Evolutionary conservation across 2,113 vertebrate species (phyloP), one percentile per base, ranked within the genome.

Genomic region (Gasterosteus nipponicus): DNA sequence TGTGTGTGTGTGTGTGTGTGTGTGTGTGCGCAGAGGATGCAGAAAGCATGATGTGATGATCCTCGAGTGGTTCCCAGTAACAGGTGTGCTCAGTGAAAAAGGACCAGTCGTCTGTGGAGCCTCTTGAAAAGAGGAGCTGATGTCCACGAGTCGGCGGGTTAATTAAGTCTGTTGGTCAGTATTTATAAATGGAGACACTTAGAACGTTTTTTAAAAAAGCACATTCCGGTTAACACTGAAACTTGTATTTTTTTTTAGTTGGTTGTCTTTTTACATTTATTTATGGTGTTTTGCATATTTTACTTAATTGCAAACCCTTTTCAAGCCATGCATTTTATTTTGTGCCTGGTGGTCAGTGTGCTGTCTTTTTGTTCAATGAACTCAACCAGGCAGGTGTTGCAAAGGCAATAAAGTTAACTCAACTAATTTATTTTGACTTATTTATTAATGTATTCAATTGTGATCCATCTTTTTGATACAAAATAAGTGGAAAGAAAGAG

Each of bases 1-100:
- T 66, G 51, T 63, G 80, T 77, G 80, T 64, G 66, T 71, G 73
- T 69, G 51, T 62, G 69, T 71, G 63, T 64, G 71, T 63, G 44
- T 75, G 69, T 71, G 68, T 62, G 56, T 42, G 16, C 18, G 46
- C 18, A 58, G 56, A 70, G 46, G 39, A 1, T 35, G 74, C 63
- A 80, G 75, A 78, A 56, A 84, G 76, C 83, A 53, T 76, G 35
- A 64, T 78, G 84, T 85, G 77, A 78, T 79, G 66, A 79, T 83
- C 76, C 77, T 77, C 3, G 5, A 84, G 75, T 78, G 82, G 72
- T 73, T 84, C 9, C 39, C 78, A 83, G 87, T 87, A 90, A 92
- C 89, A 90, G 90, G 90, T 87, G 81, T 75, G 79, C 75, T 73
- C 77, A 85, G 44, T 79, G 18, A 59, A n/a, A 80, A 6, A 77